A percentile compares a stretch with the other conserved stretches of the same genome.
Conservation (phyloP, 1,140 invertebrate genomes). For the Drosophila melanica region DNA sequence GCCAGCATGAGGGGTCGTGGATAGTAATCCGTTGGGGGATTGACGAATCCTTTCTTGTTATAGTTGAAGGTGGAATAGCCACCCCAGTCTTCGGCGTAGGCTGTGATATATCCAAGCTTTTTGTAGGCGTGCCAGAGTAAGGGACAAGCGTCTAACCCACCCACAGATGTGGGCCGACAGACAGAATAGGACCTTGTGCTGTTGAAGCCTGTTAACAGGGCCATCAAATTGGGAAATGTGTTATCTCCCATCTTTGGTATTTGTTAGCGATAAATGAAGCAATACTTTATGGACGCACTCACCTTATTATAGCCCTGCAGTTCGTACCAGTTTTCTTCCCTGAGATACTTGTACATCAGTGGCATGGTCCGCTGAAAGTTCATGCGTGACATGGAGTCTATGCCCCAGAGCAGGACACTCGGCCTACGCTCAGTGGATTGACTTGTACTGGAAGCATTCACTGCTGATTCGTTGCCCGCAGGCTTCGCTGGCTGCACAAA, state of each 20-base stretch:
- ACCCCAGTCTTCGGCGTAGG: slow-evolving; percentile 91
- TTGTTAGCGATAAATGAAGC: not conserved
- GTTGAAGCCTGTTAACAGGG: slow-evolving; percentile 88
- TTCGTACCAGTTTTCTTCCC: slow-evolving; percentile 58
- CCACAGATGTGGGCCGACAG: slow-evolving; percentile 85
- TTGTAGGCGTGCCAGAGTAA: slow-evolving; percentile 92
- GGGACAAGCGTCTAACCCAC: slow-evolving; percentile 87
- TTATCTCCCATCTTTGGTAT: slow-evolving; percentile 87
- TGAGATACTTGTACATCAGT: slow-evolving; percentile 59
- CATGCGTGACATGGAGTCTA: slow-evolving; percentile 78
- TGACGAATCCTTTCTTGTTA: slow-evolving; percentile 89
- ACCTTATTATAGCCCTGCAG: slow-evolving; percentile 78
- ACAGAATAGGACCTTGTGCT: slow-evolving; percentile 79
- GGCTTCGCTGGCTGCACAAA: slow-evolving; percentile 59
- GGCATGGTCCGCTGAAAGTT: slow-evolving; percentile 82
- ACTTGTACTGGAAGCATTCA: not conserved
- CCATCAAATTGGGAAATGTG: slow-evolving; percentile 93
- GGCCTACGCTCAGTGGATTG: slow-evolving; percentile 16
- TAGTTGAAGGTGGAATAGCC: slow-evolving; percentile 92
- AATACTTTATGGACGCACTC: not conserved
- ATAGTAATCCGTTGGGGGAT: slow-evolving; percentile 93
- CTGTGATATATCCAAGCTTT: slow-evolving; percentile 90
- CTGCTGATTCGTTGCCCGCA: not conserved
- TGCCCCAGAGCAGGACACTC: slow-evolving; percentile 71
- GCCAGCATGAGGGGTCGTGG: slow-evolving; percentile 89